These are phyloP conservation scores for Sciaenops ocellatus DNA, from an alignment of 2,797 vertebrate species.

Conservation along the genomic window DNA sequence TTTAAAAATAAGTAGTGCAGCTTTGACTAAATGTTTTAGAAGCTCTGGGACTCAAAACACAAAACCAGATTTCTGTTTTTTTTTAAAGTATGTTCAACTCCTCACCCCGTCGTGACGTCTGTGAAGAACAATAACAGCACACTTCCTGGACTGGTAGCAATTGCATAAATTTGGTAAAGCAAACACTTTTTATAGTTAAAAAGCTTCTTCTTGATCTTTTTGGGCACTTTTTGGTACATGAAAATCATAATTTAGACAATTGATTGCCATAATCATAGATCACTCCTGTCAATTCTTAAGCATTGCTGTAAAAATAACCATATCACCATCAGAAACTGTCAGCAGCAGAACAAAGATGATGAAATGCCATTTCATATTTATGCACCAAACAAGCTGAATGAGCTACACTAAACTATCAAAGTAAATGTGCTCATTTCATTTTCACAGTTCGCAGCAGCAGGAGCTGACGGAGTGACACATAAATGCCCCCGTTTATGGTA, in stretches of 20 bases:
- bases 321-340: conserved; percentile 29
- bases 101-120: neutral
- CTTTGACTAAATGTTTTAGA: too few relatives aligned
- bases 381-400: conserved; percentile 13
- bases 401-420: conserved; percentile 37
- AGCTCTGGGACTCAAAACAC: neutral
- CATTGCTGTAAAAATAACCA: conserved; percentile 27
- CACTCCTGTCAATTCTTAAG: conserved; percentile 16
- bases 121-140: neutral
- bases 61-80: neutral
- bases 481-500: conserved; percentile 39
- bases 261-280: neutral
- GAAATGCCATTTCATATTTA: conserved; percentile 36
- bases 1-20: too few relatives aligned
- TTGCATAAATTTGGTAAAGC: neutral
- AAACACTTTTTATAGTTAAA: neutral
- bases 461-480: conserved; percentile 10
- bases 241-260: neutral
- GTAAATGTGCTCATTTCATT: conserved; percentile 52
- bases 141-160: neutral
- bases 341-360: conserved; percentile 24
- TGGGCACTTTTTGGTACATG: neutral
- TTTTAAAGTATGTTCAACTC: neutral
- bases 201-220: neutral
- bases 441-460: conserved; percentile 28